Conservation (phyloP, 2,888 invertebrate genomes). For the Polietes domitor region DNA sequence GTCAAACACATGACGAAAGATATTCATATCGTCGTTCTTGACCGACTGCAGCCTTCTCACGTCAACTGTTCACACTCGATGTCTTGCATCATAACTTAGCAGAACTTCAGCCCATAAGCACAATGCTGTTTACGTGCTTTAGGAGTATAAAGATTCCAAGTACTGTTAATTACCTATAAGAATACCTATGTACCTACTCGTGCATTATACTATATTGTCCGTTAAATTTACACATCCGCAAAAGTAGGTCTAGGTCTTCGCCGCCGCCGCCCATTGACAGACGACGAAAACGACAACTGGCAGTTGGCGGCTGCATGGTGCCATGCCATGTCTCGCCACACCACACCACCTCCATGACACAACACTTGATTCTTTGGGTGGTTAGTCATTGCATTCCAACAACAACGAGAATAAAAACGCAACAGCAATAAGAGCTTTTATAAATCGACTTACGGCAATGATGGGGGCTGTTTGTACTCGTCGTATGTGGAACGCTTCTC, state of each 20-base stretch:
- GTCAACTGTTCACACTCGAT: not conserved
- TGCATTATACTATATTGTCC: no score
- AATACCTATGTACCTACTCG: slow-evolving; percentile 36
- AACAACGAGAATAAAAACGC: no score
- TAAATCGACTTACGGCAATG: not conserved
- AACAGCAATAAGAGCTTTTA: no score
- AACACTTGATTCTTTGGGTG: slow-evolving; percentile 15
- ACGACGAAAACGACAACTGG: slow-evolving; percentile 1
- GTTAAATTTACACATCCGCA: slow-evolving; percentile 61
- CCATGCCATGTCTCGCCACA: no score
- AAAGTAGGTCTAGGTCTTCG: slow-evolving; percentile 65
- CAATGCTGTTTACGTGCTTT: not conserved
- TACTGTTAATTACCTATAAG: slow-evolving; percentile 19
- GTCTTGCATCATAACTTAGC: not conserved
- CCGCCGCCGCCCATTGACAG: slow-evolving; percentile 32
- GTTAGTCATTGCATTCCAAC: slow-evolving; percentile 8
- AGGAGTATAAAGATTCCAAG: not conserved
- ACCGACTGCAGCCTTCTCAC: slow-evolving; percentile 12
- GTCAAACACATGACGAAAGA: no score
- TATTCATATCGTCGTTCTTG: slow-evolving; percentile 10
- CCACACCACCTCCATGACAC: not conserved
- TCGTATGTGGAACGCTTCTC: not conserved
- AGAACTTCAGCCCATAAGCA: not conserved
- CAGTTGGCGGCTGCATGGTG: not conserved
- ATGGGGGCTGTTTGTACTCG: no score